These are phyloP conservation scores for Scomber scombrus DNA, from an alignment of 2,113 vertebrate species.

Conservation along the genomic window DNA sequence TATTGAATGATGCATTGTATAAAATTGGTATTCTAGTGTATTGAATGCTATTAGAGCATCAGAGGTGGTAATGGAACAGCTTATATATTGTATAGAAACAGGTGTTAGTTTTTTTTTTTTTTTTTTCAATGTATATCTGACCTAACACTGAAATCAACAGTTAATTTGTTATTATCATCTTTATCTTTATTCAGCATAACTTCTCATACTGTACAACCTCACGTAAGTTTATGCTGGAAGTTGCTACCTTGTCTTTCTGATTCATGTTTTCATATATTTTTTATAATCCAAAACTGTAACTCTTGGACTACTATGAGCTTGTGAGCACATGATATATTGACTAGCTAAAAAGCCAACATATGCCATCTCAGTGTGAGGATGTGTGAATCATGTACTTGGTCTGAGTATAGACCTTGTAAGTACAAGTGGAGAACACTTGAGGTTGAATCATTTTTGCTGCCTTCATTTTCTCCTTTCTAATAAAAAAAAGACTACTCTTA, in stretches of 20 bases:
- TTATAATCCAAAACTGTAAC: neutral
- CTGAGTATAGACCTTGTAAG: constrained; percentile 13
- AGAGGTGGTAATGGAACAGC: neutral
- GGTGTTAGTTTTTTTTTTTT: neutral
- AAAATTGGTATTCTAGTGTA: neutral
- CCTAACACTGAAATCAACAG: neutral
- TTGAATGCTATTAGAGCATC: neutral
- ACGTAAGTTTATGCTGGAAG: neutral
- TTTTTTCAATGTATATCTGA: neutral
- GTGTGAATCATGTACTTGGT: constrained; percentile 26
- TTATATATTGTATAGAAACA: neutral
- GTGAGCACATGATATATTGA: constrained; percentile 5
- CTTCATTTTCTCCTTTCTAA: constrained; percentile 11
- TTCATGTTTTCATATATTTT: neutral
- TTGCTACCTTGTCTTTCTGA: neutral
- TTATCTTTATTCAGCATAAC: neutral
- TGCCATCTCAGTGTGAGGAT: constrained; percentile 1
- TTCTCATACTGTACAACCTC: neutral
- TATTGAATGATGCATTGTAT: neutral
- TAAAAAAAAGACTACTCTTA: neutral
- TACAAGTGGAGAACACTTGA: neutral
- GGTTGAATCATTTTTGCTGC: constrained; percentile 1
- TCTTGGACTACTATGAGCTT: constrained; percentile 17
- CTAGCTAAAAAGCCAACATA: constrained; percentile 11
- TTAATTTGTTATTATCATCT: neutral